A percentile compares a stretch with the other conserved stretches of the same genome.
phyloP scores from a whole-genome alignment of 1,140 invertebrate genomes.

The Leptoteleia sp. region DNA sequence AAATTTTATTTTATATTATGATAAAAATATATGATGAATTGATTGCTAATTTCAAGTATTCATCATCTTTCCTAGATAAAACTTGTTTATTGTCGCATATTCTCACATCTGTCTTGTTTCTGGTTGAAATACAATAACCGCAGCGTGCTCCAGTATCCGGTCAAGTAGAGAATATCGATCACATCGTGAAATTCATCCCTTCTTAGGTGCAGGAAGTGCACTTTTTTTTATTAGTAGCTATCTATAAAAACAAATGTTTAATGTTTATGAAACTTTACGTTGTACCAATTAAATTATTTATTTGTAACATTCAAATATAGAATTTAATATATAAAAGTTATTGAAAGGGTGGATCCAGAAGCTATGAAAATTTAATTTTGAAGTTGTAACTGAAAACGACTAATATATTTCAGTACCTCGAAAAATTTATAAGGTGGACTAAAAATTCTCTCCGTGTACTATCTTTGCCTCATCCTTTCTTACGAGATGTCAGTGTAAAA shows the following conservation, averaged over 20 bases:
- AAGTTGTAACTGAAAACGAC: slow-evolving; percentile 1
- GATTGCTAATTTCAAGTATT: slow-evolving; percentile 15
- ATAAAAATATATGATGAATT: slow-evolving; percentile 12
- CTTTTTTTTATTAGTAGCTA: slow-evolving; percentile 10
- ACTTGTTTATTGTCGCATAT: slow-evolving; percentile 33
- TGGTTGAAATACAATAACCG: slow-evolving; percentile 55
- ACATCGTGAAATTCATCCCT: slow-evolving; percentile 18
- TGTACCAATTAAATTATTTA: too few species aligned
- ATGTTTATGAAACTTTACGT: not conserved
- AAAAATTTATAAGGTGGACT: slow-evolving; percentile 24
- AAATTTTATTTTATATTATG: too few species aligned
- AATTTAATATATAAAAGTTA: too few species aligned
- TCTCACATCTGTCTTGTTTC: slow-evolving; percentile 40
- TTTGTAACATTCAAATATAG: too few species aligned
- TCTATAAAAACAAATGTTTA: slow-evolving; percentile 12
- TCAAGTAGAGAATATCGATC: slow-evolving; percentile 53
- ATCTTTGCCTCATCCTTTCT: slow-evolving; percentile 23
- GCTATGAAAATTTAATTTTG: too few species aligned
- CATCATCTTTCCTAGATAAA: slow-evolving; percentile 17
- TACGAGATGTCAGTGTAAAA: slow-evolving; percentile 30
- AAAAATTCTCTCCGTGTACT: slow-evolving; percentile 21
- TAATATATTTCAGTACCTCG: slow-evolving; percentile 32
- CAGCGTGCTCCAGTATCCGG: slow-evolving; percentile 41
- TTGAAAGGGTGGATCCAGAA: too few species aligned
- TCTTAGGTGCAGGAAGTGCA: slow-evolving; percentile 29